Conservation (phyloP, 1,140 invertebrate species). For the Procambarus clarkii region DNA sequence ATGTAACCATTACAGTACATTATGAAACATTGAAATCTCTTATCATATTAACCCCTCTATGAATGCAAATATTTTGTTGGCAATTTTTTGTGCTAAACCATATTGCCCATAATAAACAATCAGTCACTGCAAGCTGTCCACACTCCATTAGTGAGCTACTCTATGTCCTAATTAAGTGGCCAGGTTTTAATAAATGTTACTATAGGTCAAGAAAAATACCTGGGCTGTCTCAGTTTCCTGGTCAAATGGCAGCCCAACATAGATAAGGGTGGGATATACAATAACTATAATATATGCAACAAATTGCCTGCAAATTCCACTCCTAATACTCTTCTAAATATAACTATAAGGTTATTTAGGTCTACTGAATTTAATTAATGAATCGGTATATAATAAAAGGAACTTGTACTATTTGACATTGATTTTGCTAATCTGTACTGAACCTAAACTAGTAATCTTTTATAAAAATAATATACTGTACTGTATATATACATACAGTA, state of each 20-base stretch:
- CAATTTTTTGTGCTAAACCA: no score
- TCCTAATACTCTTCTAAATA: neutral
- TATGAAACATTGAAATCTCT: no score
- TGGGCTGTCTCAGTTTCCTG: conserved; percentile 54
- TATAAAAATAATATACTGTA: no score
- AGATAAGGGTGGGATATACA: conserved; percentile 2
- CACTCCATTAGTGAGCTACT: neutral
- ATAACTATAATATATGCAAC: neutral
- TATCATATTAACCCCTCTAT: no score
- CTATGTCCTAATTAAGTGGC: neutral
- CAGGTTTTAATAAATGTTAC: neutral
- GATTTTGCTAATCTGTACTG: no score
- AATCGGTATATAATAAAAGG: neutral
- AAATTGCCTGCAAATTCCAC: neutral
- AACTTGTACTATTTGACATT: neutral
- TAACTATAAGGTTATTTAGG: neutral
- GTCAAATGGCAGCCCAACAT: conserved; percentile 2
- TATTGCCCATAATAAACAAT: neutral
- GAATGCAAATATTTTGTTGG: no score
- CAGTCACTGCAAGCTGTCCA: conserved; percentile 1
- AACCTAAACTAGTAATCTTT: no score
- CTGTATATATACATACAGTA: no score
- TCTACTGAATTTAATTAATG: neutral
- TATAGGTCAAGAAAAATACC: conserved; percentile 32
- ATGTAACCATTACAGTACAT: no score